Evolutionary conservation across 2,888 invertebrate genomes (phyloP).

Genomic region (Clostera curtula): DNA sequence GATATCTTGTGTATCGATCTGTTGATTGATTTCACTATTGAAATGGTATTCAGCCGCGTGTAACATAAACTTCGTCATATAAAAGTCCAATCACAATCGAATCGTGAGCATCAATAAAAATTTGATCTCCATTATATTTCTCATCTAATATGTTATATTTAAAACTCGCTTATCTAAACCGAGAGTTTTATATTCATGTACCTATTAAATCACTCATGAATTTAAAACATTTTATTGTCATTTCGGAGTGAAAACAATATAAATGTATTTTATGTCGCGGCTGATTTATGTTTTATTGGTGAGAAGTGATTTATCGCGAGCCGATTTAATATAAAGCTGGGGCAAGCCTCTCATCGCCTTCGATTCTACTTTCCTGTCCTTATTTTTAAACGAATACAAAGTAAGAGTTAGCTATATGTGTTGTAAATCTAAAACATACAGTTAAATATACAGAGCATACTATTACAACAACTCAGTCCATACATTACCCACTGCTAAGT

Average conservation of each 20-base stretch:
- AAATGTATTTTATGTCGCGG: constrained; percentile 66
- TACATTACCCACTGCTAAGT: too few species aligned
- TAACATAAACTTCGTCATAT: constrained; percentile 17
- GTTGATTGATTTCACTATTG: constrained; percentile 12
- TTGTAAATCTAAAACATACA: too few species aligned
- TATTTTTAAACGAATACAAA: too few species aligned
- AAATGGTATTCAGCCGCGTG: constrained; percentile 10
- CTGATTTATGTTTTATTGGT: constrained; percentile 72
- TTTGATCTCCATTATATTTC: constrained; percentile 42
- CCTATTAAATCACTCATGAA: constrained; percentile 67
- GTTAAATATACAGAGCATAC: too few species aligned
- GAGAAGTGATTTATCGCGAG: constrained; percentile 63
- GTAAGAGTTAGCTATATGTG: too few species aligned
- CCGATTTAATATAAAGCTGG: constrained; percentile 60
- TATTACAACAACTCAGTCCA: too few species aligned
- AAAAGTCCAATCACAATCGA: constrained; percentile 30
- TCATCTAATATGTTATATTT: constrained; percentile 29
- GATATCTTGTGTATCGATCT: constrained; percentile 2
- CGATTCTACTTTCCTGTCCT: constrained; percentile 10
- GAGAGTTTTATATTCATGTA: constrained; percentile 42
- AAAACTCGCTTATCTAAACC: constrained; percentile 35
- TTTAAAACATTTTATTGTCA: constrained; percentile 68
- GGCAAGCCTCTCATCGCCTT: constrained; percentile 22
- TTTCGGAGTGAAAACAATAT: constrained; percentile 70
- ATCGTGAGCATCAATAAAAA: constrained; percentile 41